phyloP scores from a whole-genome alignment of 1,140 invertebrate genomes.

The Monochamus saltuarius region DNA sequence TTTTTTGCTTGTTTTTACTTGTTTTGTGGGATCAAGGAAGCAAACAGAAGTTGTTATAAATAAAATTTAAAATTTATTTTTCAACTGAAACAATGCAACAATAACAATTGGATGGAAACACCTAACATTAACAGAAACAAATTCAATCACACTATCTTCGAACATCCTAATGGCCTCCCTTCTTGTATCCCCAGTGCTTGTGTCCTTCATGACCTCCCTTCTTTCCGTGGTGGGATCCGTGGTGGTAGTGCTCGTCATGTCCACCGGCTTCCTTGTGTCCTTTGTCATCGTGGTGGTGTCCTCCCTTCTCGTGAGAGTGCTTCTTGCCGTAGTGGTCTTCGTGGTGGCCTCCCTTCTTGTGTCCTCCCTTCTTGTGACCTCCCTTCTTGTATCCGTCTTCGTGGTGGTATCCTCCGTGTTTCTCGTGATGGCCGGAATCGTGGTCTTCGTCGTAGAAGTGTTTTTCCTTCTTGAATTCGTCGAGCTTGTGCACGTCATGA shows the following conservation, averaged over 20 bases:
- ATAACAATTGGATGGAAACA: slow-evolving; percentile 30
- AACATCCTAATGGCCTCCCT: slow-evolving; percentile 29
- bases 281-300: slow-evolving; percentile 60
- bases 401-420: slow-evolving; percentile 62
- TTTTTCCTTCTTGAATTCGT: slow-evolving; percentile 72
- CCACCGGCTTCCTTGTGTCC: slow-evolving; percentile 69
- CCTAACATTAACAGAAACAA: slow-evolving; percentile 23
- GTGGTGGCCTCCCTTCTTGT: slow-evolving; percentile 63
- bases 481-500: slow-evolving; percentile 69
- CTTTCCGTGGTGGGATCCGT: slow-evolving; percentile 65
- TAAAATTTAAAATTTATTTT: slow-evolving; percentile 7
- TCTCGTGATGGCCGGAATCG: slow-evolving; percentile 63
- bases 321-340: slow-evolving; percentile 63
- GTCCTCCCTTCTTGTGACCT: slow-evolving; percentile 63
- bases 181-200: slow-evolving; percentile 64
- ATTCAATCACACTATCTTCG: slow-evolving; percentile 20
- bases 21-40: no score
- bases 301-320: slow-evolving; percentile 62
- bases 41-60: not conserved
- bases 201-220: slow-evolving; percentile 67
- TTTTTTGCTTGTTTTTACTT: no score
- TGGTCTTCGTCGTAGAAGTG: slow-evolving; percentile 69
- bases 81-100: slow-evolving; percentile 28
- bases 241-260: slow-evolving; percentile 66
- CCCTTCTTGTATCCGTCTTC: slow-evolving; percentile 61